Evolutionary conservation across 2,888 invertebrate genomes (phyloP), one percentile per base, ranked within the genome.

Genomic region (Phorcus lineatus): DNA sequence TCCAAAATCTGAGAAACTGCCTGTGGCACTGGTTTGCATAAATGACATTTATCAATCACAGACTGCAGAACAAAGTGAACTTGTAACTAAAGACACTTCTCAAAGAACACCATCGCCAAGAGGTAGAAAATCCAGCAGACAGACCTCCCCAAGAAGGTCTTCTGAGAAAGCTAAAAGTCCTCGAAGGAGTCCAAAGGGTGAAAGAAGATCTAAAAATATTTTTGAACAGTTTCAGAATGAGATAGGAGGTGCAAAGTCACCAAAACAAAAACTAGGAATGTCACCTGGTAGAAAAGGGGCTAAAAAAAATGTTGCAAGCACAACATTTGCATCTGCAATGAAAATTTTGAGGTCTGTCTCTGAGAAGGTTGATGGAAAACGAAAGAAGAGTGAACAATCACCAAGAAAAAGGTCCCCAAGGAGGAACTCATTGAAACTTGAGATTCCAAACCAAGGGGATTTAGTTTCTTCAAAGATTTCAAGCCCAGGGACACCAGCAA

Each of bases 11-110:
- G 78, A 52, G 7, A 53, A 57, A 16, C 40, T 83, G 24, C 82
- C 83, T 13, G 80, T 80, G 66, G 83, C 83, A 28, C 76, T 84
- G 9, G 80, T 84, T n/a, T 80, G 81, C 55, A 80, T 84, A 62
- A 77, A 79, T 52, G 84, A 84, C 74, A 79, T 84, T 28, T 80
- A 74, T 62, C 67, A 77, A 52, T 78, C 76, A 77, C 82, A 80
- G n/a, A 54, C 67, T 70, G 70, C 24, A 77, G 70, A 67, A 81
- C 28, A 62, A 62, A 78, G 54, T 55, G 70, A 47, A 57, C 24
- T 11, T 74, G 67, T 16, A 47, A 40, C 24, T 31, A 17, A n/a
- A 24, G 19, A 13, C 62, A 17, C n/a, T 28, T n/a, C 17, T 2
- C 57, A 36, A 36, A 28, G 22, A 62, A 62, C 57, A 19, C 31